Evolutionary conservation across 2,113 vertebrate species (phyloP).

Genomic region (Austrofundulus limnaeus): DNA sequence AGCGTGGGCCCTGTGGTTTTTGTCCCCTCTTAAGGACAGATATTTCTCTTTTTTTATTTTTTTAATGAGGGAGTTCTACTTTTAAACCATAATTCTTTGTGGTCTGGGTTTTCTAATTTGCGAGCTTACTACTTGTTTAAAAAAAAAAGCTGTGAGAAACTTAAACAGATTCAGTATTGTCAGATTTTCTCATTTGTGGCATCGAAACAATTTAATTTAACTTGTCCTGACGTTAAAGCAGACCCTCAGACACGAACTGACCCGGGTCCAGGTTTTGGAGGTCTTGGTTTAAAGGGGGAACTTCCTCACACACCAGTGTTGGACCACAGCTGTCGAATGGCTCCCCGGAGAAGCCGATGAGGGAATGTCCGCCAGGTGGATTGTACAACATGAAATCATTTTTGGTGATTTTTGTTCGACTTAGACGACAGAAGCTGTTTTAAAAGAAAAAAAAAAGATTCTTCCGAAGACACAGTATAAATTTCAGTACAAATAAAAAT

Average conservation of each 20-base stretch:
- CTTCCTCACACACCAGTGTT: constrained; percentile 51
- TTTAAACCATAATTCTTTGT: constrained; percentile 23
- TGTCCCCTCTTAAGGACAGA: constrained; percentile 19
- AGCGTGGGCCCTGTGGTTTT: constrained; percentile 19
- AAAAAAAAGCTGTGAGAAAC: constrained; percentile 7
- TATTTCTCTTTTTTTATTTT: constrained; percentile 4
- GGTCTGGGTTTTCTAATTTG: constrained; percentile 17
- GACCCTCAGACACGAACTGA: constrained; percentile 2
- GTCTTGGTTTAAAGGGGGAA: constrained; percentile 35
- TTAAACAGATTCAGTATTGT: constrained; percentile 22
- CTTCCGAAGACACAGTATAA: constrained; percentile 66
- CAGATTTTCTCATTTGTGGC: constrained; percentile 19
- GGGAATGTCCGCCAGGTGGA: constrained; percentile 73
- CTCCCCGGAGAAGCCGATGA: constrained; percentile 56
- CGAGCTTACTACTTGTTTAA: constrained; percentile 18
- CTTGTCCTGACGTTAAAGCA: constrained; percentile 26
- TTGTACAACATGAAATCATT: constrained; percentile 72
- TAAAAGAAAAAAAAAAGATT: constrained; percentile 47
- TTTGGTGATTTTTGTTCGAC: constrained; percentile 69
- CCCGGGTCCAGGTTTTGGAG: neutral
- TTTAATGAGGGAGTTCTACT: constrained; percentile 46
- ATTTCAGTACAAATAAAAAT: constrained; percentile 75
- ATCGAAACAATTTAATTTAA: neutral
- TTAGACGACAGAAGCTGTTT: constrained; percentile 62
- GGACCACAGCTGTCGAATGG: constrained; percentile 53